phyloP scores from a whole-genome alignment of 2,888 invertebrate genomes.

The Orthonevra nobilis region DNA sequence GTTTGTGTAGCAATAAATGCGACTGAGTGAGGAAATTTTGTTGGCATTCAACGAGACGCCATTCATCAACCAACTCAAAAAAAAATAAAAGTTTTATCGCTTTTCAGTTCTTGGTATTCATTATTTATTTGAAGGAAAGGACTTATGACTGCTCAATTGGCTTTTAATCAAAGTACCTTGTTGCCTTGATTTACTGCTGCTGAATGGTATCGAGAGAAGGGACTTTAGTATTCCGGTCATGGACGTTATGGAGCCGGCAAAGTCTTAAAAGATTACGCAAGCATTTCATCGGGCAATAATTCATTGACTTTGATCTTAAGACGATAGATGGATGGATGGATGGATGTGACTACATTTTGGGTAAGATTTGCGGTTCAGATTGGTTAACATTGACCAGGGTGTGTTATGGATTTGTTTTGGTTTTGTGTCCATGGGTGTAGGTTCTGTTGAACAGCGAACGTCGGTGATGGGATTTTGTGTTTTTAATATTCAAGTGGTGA shows the following conservation, averaged over 20 bases:
- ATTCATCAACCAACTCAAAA: conserved; percentile 25
- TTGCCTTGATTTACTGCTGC: too few relatives aligned
- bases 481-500: too few relatives aligned
- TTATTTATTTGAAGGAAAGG: background rate
- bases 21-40: background rate
- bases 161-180: conserved; percentile 15
- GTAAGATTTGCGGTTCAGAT: too few relatives aligned
- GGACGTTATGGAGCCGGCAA: background rate
- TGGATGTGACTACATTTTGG: too few relatives aligned
- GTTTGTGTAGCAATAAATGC: background rate
- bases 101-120: conserved; percentile 2
- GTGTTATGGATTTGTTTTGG: too few relatives aligned
- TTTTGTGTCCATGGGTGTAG: too few relatives aligned
- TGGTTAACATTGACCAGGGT: too few relatives aligned
- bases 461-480: too few relatives aligned
- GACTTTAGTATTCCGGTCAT: conserved; percentile 10
- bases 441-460: too few relatives aligned
- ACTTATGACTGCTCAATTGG: conserved; percentile 22
- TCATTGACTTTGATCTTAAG: too few relatives aligned
- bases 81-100: background rate
- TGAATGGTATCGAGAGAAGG: background rate
- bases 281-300: too few relatives aligned
- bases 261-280: background rate
- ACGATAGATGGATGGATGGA: too few relatives aligned
- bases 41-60: conserved; percentile 37